Percentiles rank a stretch among this genome's conserved stretches.
These are phyloP conservation scores for Dynastes hyllus DNA, from an alignment of 2,888 invertebrate species.

Conservation along the genomic window DNA sequence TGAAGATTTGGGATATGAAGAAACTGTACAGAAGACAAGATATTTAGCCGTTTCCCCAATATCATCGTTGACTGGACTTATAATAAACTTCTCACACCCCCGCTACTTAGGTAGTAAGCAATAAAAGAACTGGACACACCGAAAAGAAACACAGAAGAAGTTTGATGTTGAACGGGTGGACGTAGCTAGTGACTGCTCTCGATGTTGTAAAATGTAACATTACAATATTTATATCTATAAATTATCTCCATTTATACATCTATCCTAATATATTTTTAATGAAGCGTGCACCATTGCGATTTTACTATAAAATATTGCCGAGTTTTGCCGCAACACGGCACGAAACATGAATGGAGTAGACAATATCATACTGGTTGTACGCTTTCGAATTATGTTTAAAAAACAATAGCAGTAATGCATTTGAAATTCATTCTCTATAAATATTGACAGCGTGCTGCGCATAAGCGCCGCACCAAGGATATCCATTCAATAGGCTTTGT, in stretches of 20 bases:
- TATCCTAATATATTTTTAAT: neutral
- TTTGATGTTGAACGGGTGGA: too few relatives aligned
- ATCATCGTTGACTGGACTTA: too few relatives aligned
- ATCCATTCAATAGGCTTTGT: conserved; percentile 9
- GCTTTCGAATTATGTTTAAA: neutral
- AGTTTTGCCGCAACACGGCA: neutral
- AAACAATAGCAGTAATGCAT: neutral
- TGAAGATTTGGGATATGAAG: too few relatives aligned
- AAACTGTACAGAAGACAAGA: too few relatives aligned
- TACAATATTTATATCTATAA: too few relatives aligned
- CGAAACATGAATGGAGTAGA: neutral
- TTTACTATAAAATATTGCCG: neutral
- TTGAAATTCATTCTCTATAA: neutral
- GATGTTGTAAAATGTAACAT: too few relatives aligned
- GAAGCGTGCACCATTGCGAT: neutral
- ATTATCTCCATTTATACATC: neutral
- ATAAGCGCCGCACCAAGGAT: neutral
- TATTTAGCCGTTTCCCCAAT: too few relatives aligned
- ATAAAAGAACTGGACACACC: too few relatives aligned
- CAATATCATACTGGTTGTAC: neutral
- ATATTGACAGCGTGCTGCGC: neutral
- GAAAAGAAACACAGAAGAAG: too few relatives aligned
- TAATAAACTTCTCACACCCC: too few relatives aligned
- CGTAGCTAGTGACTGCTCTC: too few relatives aligned
- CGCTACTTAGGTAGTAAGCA: too few relatives aligned